These are phyloP conservation scores for Pseudorhombus dupliciocellatus DNA, from an alignment of 2,113 vertebrate genomes.

Conservation along the genomic window DNA sequence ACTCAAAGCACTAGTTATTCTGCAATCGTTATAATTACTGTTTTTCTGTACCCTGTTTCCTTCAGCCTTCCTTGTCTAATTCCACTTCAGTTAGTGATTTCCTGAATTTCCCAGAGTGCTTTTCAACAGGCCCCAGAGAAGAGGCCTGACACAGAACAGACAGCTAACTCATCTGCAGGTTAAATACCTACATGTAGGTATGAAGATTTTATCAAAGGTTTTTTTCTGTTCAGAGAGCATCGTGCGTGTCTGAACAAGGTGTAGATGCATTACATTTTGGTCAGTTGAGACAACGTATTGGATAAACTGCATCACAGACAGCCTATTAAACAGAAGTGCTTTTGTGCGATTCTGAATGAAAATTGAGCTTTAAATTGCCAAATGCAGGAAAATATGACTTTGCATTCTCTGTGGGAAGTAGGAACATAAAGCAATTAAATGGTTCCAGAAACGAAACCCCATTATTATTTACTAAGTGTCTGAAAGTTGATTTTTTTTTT, in stretches of 20 bases:
- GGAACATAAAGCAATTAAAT: background rate
- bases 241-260: background rate
- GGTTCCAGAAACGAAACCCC: background rate
- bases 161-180: constrained; percentile 25
- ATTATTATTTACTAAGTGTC: background rate
- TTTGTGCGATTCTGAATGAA: background rate
- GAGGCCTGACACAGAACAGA: constrained; percentile 32
- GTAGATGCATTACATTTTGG: constrained; percentile 10
- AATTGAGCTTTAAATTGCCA: no score
- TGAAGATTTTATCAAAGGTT: background rate
- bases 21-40: constrained; percentile 47
- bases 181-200: constrained; percentile 13
- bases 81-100: constrained; percentile 63
- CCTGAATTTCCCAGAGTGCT: constrained; percentile 64
- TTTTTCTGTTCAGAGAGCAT: background rate
- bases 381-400: background rate
- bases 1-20: constrained; percentile 42
- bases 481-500: background rate
- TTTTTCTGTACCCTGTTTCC: constrained; percentile 50
- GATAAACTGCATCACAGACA: background rate
- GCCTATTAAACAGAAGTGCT: no score
- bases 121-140: constrained; percentile 48
- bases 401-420: background rate
- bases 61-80: constrained; percentile 42
- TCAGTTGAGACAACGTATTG: constrained; percentile 1